Evolutionary conservation across 2,797 vertebrate species (phyloP), one percentile per base, ranked within the genome.

Genomic region (Cacajao melanocephalus): DNA sequence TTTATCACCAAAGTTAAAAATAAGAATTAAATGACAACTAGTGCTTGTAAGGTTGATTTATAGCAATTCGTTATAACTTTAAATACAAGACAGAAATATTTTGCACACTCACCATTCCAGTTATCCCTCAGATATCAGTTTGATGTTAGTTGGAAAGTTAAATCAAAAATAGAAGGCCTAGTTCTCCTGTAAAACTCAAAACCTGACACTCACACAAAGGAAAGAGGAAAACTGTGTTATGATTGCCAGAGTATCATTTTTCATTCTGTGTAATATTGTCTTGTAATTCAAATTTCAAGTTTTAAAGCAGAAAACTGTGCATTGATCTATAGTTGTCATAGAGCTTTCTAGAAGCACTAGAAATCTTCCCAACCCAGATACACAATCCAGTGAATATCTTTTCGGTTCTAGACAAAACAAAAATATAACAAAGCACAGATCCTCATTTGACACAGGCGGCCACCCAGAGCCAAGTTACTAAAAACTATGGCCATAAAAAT

Each of bases 341-440:
- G 26, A 67, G 2, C 28, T 70, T 94, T 92, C 41, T 36, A 36
- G 67, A 64, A 93, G 58, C 58, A 44, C 24, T 86, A 41, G 36
- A n/a, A 58, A 15, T 67, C 24, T 28, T 3, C 24, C 57, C 20
- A 28, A 88, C 9, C 28, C 64, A 84, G 41, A 41, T 28, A 30
- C 41, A 72, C 22, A 76, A 64, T 84, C 28, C 41, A 64, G 17
- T 82, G 36, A 81, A 70, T 79, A 82, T 67, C n/a, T 87, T 76
- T 82, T 94, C 22, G 50, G 4, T 72, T 86, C 50, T 90, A 87
- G 2, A 83, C 57, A 90, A 93, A 97, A 82, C 28, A 93, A 75
- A 90, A 44, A 41, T 48, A n/a, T 52, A 88, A 70, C 39, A 36
- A 92, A 79, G 41, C 52, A 83, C n/a, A 82, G 6, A 33, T 52